phyloP scores from a whole-genome alignment of 2,888 invertebrate genomes.

The Acrocyrtus sp. region DNA sequence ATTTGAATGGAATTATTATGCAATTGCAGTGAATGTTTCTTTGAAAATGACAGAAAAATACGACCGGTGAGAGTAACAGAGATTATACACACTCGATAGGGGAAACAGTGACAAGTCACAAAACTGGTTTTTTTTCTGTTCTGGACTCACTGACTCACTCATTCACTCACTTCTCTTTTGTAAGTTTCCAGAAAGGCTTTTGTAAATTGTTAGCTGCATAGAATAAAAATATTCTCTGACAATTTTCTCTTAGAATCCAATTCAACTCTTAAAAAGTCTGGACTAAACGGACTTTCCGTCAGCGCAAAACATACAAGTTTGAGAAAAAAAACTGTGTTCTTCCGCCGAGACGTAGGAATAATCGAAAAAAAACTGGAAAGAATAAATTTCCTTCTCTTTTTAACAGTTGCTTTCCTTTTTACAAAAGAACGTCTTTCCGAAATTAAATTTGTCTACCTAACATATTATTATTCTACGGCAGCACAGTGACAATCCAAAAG shows the following conservation, averaged over 20 bases:
- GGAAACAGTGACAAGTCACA: constrained; percentile 20
- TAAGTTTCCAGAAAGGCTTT: neutral
- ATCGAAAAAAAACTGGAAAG: neutral
- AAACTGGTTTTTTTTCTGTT: constrained; percentile 29
- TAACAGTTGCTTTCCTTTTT: neutral
- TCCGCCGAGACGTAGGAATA: neutral
- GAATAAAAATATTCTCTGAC: neutral
- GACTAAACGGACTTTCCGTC: no score
- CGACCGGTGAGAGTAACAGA: neutral
- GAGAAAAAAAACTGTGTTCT: no score
- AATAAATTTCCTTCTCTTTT: neutral
- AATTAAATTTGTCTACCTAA: neutral
- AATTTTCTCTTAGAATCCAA: neutral
- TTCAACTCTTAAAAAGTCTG: no score
- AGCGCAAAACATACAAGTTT: no score
- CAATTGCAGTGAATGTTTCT: no score
- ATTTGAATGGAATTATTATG: no score
- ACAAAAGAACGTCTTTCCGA: neutral
- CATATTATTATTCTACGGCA: neutral
- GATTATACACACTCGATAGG: no score
- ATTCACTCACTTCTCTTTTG: constrained; percentile 8
- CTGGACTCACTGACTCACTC: neutral
- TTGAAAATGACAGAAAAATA: no score
- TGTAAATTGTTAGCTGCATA: neutral
- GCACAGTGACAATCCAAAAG: neutral